Percentiles rank a stretch among this genome's conserved stretches.
These are phyloP conservation scores for Apodemia hepburni DNA, from an alignment of 2,888 invertebrate genomes.

Conservation along the genomic window DNA sequence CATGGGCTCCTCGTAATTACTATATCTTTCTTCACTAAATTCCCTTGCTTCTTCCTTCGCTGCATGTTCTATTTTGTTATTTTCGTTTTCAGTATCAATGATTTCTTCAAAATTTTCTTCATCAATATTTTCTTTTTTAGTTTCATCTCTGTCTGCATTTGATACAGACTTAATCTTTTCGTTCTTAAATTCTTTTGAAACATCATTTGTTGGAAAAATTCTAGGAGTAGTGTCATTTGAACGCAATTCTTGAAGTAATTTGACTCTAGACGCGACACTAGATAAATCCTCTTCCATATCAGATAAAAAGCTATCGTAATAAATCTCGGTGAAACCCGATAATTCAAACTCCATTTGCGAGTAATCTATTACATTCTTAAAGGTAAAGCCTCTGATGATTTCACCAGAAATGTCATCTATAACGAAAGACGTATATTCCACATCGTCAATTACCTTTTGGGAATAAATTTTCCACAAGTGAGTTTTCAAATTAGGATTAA, in stretches of 20 bases:
- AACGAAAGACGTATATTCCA: constrained; percentile 56
- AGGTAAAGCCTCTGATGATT: constrained; percentile 57
- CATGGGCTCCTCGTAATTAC: background rate
- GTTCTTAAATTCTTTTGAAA: constrained; percentile 10
- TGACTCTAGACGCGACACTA: constrained; percentile 60
- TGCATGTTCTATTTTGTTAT: background rate
- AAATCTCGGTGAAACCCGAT: constrained; percentile 62
- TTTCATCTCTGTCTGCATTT: constrained; percentile 17
- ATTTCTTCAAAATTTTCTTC: background rate
- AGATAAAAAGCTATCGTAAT: constrained; percentile 56
- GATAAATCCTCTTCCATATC: constrained; percentile 55
- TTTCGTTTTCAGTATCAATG: constrained; percentile 16
- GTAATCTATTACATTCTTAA: constrained; percentile 67
- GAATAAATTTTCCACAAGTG: constrained; percentile 59
- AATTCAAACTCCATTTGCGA: constrained; percentile 64
- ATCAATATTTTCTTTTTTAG: constrained; percentile 20
- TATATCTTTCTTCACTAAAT: constrained; percentile 19
- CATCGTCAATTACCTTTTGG: constrained; percentile 47
- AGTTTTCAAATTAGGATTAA: constrained; percentile 60
- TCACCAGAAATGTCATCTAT: constrained; percentile 64
- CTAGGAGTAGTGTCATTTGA: constrained; percentile 49
- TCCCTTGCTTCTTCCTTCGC: constrained; percentile 38
- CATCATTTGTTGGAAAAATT: constrained; percentile 32
- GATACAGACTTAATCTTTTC: constrained; percentile 23
- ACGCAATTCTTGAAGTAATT: constrained; percentile 52